phyloP scores from a whole-genome alignment of 1,140 invertebrate genomes.

The Hyphantria cunea region DNA sequence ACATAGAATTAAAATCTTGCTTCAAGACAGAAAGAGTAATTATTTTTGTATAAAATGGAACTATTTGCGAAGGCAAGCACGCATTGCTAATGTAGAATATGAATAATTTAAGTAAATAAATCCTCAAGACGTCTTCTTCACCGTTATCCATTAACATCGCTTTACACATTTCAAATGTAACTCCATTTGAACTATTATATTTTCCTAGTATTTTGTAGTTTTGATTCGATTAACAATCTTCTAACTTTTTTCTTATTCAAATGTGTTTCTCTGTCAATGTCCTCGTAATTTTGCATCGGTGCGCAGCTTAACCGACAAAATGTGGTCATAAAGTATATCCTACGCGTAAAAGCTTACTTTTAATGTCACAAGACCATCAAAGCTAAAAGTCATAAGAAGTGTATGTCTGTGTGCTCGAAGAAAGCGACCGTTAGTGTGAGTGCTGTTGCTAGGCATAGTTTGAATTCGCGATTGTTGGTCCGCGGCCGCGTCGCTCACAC shows the following conservation, averaged over 20 bases:
- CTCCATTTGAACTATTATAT: constrained; percentile 66
- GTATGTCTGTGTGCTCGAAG: constrained; percentile 52
- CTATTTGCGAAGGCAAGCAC: constrained; percentile 39
- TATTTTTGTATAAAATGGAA: constrained; percentile 41
- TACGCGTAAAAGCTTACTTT: constrained; percentile 33
- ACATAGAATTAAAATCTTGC: not conserved
- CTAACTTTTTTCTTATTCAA: too few relatives aligned
- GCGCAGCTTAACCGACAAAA: constrained; percentile 18
- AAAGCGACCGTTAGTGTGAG: constrained; percentile 62
- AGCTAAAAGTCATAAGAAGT: constrained; percentile 52
- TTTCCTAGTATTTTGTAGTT: constrained; percentile 62
- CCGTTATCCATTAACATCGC: constrained; percentile 56
- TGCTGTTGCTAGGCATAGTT: constrained; percentile 71
- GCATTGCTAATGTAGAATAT: constrained; percentile 60
- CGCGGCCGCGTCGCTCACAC: constrained; percentile 64
- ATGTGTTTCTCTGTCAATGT: not conserved
- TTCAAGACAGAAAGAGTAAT: constrained; percentile 13
- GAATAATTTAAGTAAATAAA: constrained; percentile 77
- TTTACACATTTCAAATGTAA: constrained; percentile 60
- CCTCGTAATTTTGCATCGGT: constrained; percentile 38
- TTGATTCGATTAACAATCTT: constrained; percentile 49
- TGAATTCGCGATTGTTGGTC: constrained; percentile 74
- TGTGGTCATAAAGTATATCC: constrained; percentile 18
- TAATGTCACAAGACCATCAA: constrained; percentile 45
- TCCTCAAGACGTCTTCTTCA: constrained; percentile 57